phyloP scores from a whole-genome alignment of 2,113 vertebrate genomes.

The Mastomys coucha region DNA sequence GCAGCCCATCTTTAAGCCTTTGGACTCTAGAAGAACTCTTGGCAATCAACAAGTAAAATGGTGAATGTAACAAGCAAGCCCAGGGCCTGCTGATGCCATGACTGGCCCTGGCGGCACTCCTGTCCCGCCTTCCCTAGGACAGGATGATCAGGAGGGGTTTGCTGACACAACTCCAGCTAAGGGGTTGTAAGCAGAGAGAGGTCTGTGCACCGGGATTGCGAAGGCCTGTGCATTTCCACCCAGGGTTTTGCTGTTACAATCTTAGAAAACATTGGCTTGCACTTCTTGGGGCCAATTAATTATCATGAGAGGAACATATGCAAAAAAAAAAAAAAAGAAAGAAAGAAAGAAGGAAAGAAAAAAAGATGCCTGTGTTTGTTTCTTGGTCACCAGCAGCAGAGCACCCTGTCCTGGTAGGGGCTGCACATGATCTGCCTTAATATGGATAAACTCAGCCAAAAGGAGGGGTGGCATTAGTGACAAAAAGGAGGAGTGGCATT shows the following conservation, averaged over 20 bases:
- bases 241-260: neutral
- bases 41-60: slow-evolving; percentile 24
- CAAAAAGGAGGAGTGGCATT: no score
- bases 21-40: slow-evolving; percentile 51
- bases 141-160: neutral
- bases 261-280: slow-evolving; percentile 17
- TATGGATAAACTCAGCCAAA: neutral
- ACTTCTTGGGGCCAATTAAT: neutral
- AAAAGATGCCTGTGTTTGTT: neutral
- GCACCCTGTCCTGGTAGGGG: neutral
- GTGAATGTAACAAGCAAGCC: slow-evolving; percentile 32
- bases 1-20: neutral
- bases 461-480: neutral
- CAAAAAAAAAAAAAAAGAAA: neutral
- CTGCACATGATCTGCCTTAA: neutral
- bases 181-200: neutral
- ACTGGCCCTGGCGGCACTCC: neutral
- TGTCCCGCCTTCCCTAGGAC: neutral
- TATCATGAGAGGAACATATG: neutral
- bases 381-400: neutral
- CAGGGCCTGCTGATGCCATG: neutral
- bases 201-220: accelerated
- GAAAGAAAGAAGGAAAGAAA: no score
- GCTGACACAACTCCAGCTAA: slow-evolving; percentile 34
- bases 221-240: neutral